Conservation (phyloP, 1,140 invertebrate species). For the Chironomus striatipennis region DNA sequence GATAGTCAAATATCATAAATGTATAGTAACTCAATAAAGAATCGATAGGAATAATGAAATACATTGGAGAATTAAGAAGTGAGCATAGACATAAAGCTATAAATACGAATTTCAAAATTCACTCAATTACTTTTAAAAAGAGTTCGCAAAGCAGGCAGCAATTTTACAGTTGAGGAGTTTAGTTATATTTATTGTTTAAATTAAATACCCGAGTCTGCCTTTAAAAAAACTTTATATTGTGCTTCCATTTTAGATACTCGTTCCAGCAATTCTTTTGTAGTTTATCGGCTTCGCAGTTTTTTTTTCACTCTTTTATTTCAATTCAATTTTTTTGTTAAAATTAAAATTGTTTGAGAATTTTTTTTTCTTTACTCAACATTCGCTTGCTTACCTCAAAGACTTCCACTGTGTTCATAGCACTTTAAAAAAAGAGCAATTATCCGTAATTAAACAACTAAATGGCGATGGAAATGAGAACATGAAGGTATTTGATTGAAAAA, state of each 20-base stretch:
- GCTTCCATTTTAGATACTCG: not conserved
- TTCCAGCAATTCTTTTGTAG: not conserved
- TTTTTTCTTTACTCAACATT: not conserved
- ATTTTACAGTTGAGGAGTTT: slow-evolving; percentile 13
- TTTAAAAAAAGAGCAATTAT: slow-evolving; percentile 9
- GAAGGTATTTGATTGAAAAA: not conserved
- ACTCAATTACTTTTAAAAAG: not conserved
- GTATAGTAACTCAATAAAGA: not conserved
- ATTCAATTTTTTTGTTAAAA: not conserved
- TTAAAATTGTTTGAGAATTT: slow-evolving; percentile 10
- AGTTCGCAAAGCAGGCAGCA: not conserved
- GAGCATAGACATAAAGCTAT: too few relatives aligned
- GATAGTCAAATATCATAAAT: not conserved
- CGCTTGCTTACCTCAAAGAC: too few relatives aligned
- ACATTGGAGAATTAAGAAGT: not conserved
- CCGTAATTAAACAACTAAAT: not conserved
- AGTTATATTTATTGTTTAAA: not conserved
- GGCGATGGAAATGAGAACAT: not conserved
- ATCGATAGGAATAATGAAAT: not conserved
- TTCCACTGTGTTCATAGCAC: not conserved
- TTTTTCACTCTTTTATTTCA: not conserved
- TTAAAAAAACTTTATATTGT: not conserved
- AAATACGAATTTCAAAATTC: not conserved
- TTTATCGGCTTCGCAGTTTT: not conserved
- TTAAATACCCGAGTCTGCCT: not conserved